Evolutionary conservation across 2,888 invertebrate genomes (phyloP).

Genomic region (Antheraea assamensis): DNA sequence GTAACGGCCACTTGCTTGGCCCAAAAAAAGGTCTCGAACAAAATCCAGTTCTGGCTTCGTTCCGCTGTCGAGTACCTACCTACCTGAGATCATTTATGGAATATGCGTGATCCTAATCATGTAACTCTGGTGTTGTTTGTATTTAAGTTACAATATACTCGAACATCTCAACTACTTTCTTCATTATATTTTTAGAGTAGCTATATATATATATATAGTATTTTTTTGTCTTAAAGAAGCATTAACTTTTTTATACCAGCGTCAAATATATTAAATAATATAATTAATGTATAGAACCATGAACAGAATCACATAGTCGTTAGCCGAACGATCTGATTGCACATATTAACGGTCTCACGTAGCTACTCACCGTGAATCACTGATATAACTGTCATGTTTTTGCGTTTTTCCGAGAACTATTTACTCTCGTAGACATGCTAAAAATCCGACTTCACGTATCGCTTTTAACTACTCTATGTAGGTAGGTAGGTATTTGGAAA

Average conservation of each 20-base stretch:
- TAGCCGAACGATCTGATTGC: conserved; percentile 36
- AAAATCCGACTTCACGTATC: conserved; percentile 44
- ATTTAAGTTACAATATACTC: conserved; percentile 1
- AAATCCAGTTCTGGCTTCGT: conserved; percentile 71
- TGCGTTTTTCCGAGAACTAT: conserved; percentile 62
- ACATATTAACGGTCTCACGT: conserved; percentile 70
- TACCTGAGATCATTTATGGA: conserved; percentile 73
- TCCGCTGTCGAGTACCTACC: conserved; percentile 64
- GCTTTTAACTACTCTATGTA: conserved; percentile 30
- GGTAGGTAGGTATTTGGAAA: conserved; percentile 18
- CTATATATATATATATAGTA: neutral
- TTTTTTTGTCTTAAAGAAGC: neutral
- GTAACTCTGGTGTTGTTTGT: conserved; percentile 24
- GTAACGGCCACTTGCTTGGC: conserved; percentile 68
- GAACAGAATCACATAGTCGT: neutral
- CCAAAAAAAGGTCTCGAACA: conserved; percentile 69
- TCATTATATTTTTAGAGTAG: neutral
- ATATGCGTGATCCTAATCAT: conserved; percentile 62
- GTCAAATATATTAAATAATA: neutral
- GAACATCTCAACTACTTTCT: too few relatives aligned
- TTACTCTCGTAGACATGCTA: conserved; percentile 67
- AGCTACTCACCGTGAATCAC: conserved; percentile 69
- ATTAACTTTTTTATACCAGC: neutral
- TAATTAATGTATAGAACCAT: conserved; percentile 7
- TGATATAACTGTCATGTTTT: conserved; percentile 75